Evolutionary conservation across 2,113 vertebrate species (phyloP), one percentile per base, ranked within the genome.

Genomic region (Pterocles gutturalis): DNA sequence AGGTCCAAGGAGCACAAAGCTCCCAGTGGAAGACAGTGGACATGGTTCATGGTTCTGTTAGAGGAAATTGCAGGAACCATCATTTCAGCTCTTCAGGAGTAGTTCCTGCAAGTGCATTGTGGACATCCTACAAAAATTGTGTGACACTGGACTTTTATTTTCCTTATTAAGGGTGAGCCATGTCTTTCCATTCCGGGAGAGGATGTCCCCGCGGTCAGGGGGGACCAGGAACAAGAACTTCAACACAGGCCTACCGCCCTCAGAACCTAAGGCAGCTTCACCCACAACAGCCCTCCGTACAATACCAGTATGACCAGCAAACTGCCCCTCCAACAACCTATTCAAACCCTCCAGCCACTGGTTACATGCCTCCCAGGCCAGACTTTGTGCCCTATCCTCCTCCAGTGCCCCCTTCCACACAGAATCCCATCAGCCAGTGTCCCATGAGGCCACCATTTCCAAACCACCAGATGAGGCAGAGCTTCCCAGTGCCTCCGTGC

Each of bases 141-240:
- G 8, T 91, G 72, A 83, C 55, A 9, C 31, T 48, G 34, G 22
- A 19, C 38, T 55, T 79, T 72, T 95, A 9, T 85, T 75, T 96
- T 62, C 91, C 55, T 58, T 12, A 0, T 83, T 90, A 66, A 95
- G 98, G 97, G 92, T 97, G 96, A 94, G 97, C 95, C 90, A 99
- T 99, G 99, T 99, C 99, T 17, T 99, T 99, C 97, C 99, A 99
- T 91, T 98, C 98, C 25, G 99, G 99, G 71, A 98, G 98, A 73
- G 99, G 98, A 29, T 98, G 98, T 85, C 98, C 98, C 13, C 98
- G 99, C 67, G 98, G 98, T 53, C 98, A 99, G 72, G 98, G 98
- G 70, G 98, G 98, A 45, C 97, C 98, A 29, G 98, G 98, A 77
- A 95, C 98, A 79, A 98, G 99, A 38, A 89, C 98, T 26, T 97